These are phyloP conservation scores for Phenganax subtilis DNA, from an alignment of 92 coral and sea anemone genomes.

Conservation along the genomic window DNA sequence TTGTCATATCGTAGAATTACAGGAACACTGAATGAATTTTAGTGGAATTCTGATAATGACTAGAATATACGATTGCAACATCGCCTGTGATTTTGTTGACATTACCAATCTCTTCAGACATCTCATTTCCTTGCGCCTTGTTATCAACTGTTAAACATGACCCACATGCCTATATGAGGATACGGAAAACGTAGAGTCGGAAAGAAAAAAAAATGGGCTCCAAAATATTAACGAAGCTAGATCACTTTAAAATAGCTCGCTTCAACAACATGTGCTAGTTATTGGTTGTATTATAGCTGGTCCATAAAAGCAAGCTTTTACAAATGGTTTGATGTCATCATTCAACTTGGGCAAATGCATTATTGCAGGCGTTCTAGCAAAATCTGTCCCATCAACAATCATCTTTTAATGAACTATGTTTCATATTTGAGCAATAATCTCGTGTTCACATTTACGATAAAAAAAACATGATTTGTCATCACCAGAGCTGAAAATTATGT, in stretches of 20 bases:
- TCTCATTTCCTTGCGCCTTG: background rate
- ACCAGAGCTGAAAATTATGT: background rate
- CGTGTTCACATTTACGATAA: background rate
- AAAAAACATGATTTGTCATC: background rate
- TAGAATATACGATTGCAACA: background rate
- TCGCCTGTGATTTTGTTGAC: background rate
- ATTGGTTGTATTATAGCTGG: no score
- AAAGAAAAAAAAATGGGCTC: background rate
- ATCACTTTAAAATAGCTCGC: no score
- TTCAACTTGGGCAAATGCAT: background rate
- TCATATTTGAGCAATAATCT: background rate
- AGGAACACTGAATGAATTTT: background rate
- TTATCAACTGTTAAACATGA: background rate
- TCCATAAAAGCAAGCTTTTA: no score
- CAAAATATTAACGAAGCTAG: no score
- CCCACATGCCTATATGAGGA: background rate
- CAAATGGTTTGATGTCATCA: no score
- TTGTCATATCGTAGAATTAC: conserved; percentile 5
- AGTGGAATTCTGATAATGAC: background rate
- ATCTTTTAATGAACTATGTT: background rate
- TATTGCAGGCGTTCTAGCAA: background rate
- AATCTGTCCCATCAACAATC: background rate
- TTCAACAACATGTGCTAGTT: no score
- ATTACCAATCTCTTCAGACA: background rate
- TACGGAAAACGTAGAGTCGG: background rate